phyloP scores from a whole-genome alignment of 2,113 vertebrate genomes.

The Suricata suricatta region DNA sequence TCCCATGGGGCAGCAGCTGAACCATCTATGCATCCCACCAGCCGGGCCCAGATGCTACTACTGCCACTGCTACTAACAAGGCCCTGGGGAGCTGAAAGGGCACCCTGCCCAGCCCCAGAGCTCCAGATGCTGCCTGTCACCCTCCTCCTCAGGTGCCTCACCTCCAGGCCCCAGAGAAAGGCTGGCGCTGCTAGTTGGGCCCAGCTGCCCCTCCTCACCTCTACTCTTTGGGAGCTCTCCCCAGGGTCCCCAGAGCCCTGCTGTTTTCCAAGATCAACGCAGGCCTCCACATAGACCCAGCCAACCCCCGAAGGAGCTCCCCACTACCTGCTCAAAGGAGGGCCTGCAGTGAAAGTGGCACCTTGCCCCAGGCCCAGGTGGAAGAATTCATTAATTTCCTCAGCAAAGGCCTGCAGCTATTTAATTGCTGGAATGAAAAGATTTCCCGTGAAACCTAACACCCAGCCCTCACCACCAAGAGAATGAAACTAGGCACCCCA shows the following conservation, averaged over 20 bases:
- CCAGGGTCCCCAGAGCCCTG: not conserved
- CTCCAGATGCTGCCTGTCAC: not conserved
- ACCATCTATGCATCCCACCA: not conserved
- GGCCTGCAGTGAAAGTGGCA: not conserved
- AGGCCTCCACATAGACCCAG: not conserved
- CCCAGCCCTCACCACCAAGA: not conserved
- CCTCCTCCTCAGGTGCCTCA: not conserved
- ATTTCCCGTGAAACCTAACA: constrained; percentile 58
- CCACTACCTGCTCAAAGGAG: not conserved
- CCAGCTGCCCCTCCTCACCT: not conserved
- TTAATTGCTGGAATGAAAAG: constrained; percentile 74
- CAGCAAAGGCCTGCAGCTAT: constrained; percentile 13
- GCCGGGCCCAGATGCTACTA: not conserved
- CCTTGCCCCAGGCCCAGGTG: constrained; percentile 39
- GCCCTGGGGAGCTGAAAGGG: constrained; percentile 45
- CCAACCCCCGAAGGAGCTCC: not conserved
- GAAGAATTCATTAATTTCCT: constrained; percentile 66
- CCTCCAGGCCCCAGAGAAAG: not conserved
- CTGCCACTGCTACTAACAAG: constrained; percentile 28
- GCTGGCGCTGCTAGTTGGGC: not conserved
- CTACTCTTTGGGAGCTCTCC: not conserved
- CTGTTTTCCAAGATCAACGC: not conserved
- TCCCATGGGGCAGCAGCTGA: not conserved
- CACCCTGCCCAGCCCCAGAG: not conserved
- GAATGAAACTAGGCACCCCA: not conserved